A percentile compares a stretch with the other conserved stretches of the same genome.
Evolutionary conservation across 2,113 vertebrate species (phyloP).

Genomic region (Tragelaphus scriptus): DNA sequence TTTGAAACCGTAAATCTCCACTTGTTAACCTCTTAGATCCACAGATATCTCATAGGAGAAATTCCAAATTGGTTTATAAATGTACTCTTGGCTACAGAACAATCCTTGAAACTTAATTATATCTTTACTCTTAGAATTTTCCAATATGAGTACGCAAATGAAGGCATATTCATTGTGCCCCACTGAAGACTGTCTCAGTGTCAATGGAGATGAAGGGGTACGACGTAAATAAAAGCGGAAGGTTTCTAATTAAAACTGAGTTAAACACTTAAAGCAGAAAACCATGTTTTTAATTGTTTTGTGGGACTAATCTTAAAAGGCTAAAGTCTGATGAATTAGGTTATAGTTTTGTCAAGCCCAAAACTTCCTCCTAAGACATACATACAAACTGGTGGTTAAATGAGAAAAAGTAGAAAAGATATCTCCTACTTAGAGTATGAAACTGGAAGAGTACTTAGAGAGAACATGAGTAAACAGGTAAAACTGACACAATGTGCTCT

Average conservation of each 20-base stretch:
- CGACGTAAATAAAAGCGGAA: slow-evolving; percentile 6
- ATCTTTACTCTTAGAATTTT: neutral
- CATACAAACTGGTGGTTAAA: neutral
- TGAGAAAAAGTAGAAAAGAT: neutral
- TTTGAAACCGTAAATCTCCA: neutral
- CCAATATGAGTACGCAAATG: neutral
- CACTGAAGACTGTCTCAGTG: neutral
- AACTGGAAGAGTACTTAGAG: neutral
- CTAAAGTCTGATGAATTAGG: neutral
- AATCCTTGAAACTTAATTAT: slow-evolving; percentile 23
- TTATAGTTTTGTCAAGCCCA: neutral
- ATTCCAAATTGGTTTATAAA: slow-evolving; percentile 24
- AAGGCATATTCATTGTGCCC: neutral
- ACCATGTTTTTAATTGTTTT: slow-evolving; percentile 29
- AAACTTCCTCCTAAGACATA: neutral
- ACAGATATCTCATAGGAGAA: neutral
- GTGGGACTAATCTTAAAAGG: neutral
- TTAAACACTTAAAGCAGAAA: slow-evolving; percentile 11
- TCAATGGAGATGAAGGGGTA: neutral
- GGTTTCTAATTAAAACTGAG: slow-evolving; percentile 46
- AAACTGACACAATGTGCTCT: neutral
- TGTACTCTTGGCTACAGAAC: neutral
- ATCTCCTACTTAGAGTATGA: neutral
- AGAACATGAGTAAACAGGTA: neutral
- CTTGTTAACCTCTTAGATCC: neutral